Evolutionary conservation across 2,797 vertebrate genomes (phyloP).

Genomic region (Natrix natrix): DNA sequence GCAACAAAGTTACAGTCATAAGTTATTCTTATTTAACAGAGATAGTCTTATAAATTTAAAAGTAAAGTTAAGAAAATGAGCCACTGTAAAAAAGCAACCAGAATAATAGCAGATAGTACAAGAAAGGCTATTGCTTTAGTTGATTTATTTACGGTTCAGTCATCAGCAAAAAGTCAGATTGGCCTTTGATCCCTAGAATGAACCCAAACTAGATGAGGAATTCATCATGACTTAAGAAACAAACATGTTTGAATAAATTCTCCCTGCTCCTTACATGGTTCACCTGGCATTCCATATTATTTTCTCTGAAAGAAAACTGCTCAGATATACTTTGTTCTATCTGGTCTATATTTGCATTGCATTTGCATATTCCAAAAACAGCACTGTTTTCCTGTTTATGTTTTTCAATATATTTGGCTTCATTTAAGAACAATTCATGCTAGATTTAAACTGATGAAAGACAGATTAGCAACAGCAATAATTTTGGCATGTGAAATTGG

Average conservation of each 20-base stretch:
- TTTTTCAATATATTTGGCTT: conserved; percentile 46
- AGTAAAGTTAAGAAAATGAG: neutral
- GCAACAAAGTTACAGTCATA: too few species aligned
- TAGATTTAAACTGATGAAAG: conserved; percentile 32
- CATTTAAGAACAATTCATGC: conserved; percentile 20
- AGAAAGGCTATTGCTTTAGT: neutral
- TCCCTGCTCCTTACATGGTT: neutral
- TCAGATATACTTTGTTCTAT: neutral
- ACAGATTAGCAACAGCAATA: conserved; percentile 27
- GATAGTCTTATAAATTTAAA: neutral
- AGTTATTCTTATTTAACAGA: neutral
- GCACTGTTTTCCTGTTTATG: conserved; percentile 34
- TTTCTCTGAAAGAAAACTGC: neutral
- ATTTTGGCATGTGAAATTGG: conserved; percentile 32
- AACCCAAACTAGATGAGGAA: neutral
- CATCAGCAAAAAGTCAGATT: neutral
- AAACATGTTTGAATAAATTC: neutral
- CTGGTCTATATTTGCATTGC: conserved; percentile 17
- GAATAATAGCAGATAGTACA: neutral
- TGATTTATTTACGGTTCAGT: neutral
- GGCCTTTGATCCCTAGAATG: neutral
- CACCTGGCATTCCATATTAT: neutral
- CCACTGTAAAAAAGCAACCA: neutral
- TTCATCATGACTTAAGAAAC: neutral
- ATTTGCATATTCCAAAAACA: conserved; percentile 40